Evolutionary conservation across 1,140 invertebrate species (phyloP), one percentile per base, ranked within the genome.

Genomic region (Hestina assimilis): DNA sequence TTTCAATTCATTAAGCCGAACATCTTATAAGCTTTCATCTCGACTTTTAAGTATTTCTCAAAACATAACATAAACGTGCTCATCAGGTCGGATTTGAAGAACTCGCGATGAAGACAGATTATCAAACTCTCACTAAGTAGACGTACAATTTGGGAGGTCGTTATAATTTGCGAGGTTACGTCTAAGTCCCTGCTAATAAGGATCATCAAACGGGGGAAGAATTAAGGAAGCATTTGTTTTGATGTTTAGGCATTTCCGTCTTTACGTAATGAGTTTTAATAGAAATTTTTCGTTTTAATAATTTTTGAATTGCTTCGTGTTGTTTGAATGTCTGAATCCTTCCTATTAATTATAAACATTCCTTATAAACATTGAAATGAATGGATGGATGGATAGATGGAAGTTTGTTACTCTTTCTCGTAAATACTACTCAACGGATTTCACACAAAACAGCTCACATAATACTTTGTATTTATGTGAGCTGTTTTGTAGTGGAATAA

Each of bases 131-230:
- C 59, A 48, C 65, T 79, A 79, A 82, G 79, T 83, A 79, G 55
- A 54, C 62, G 66, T 63, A 74, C 74, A 77, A 79, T 79, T 82
- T 72, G 57, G 66, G 59, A 69, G 69, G 66, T 84, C 75, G 66
- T 83, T 82, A 83, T 77, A 87, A 84, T 83, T 82, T 84, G 74
- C 72, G 70, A 83, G 81, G 81, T 86, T 79, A 77, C 72, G 65
- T 68, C 64, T 86, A 83, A 84, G 81, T 80, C 83, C 72, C 43
- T 69, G 64, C 75, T 84, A 87, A 84, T 87, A 87, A 80, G 83
- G 81, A 87, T 84, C 75, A 87, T 83, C 82, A 76, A 59, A 71
- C 58, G 62, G 46, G 70, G 68, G 73, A 79, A 75, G 75, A 79
- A 75, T 63, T 63, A 63, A 59, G 48, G 53, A 62, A 65, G 64